These are phyloP conservation scores for Crotophaga sulcirostris DNA, from an alignment of 2,113 vertebrate species.

Conservation along the genomic window DNA sequence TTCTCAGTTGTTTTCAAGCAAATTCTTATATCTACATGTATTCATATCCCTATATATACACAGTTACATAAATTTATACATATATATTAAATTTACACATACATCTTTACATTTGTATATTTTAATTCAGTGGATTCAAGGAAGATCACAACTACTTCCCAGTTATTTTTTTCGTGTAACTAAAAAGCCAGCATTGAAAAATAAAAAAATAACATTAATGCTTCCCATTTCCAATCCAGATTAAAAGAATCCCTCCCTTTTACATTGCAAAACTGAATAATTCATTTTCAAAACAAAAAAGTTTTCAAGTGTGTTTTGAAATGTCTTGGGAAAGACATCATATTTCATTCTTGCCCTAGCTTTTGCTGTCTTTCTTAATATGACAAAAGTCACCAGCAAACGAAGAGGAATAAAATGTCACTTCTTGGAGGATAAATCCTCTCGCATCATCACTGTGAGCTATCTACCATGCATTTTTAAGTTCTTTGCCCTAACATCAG, in stretches of 20 bases:
- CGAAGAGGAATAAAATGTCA: background rate
- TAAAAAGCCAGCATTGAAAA: background rate
- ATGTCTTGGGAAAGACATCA: background rate
- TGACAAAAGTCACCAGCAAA: background rate
- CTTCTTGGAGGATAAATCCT: background rate
- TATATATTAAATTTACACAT: background rate
- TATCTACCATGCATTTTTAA: background rate
- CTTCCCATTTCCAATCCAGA: background rate
- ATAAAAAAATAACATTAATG: background rate
- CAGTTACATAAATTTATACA: background rate
- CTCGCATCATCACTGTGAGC: background rate
- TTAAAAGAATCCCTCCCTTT: background rate
- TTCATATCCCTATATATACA: background rate
- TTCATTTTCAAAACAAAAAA: constrained; percentile 16
- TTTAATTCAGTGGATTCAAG: background rate
- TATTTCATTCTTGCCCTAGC: background rate
- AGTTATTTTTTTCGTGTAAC: background rate
- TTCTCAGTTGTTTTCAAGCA: background rate
- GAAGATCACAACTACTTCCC: background rate
- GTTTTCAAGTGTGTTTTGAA: background rate
- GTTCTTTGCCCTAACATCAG: background rate
- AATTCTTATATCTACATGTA: background rate
- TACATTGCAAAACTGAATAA: background rate
- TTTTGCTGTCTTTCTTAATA: constrained; percentile 24
- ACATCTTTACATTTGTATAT: background rate